Evolutionary conservation across 2,797 vertebrate genomes (phyloP).

Genomic region (Microcaecilia unicolor): DNA sequence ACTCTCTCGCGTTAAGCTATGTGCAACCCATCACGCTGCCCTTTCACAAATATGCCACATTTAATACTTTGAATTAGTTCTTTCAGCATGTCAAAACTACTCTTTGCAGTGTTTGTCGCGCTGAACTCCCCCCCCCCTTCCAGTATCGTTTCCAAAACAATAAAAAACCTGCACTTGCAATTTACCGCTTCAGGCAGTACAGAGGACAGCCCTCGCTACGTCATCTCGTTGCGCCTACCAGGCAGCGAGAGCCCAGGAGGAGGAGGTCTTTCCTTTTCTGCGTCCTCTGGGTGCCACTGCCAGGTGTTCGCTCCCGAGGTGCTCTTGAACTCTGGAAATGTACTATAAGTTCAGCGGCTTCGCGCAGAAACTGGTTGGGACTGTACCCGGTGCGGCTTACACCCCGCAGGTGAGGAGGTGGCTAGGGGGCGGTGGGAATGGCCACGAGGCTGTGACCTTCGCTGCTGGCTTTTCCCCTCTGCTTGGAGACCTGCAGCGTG

Average conservation of each 20-base stretch:
- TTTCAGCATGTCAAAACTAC: no score
- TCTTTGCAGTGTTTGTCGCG: no score
- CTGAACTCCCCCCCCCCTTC: no score
- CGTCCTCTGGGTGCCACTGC: neutral
- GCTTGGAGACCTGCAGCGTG: neutral
- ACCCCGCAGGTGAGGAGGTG: conserved; percentile 78
- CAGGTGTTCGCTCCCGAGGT: neutral
- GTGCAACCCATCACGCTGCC: no score
- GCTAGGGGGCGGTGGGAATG: no score
- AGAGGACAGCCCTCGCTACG: no score
- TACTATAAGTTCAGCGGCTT: conserved; percentile 85
- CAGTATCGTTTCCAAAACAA: no score
- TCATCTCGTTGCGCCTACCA: neutral
- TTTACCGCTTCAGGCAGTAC: no score
- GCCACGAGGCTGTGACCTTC: neutral
- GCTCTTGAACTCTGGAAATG: conserved; percentile 48
- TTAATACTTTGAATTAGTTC: no score
- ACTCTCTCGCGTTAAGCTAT: no score
- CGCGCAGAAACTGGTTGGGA: conserved; percentile 73
- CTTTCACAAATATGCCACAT: no score
- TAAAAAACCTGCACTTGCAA: no score
- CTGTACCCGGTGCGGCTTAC: conserved; percentile 59
- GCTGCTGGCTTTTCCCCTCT: neutral
- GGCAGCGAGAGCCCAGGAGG: neutral
- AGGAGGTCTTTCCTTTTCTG: neutral